Conservation (phyloP, 2,113 vertebrate genomes). For the Hyperopisus bebe region DNA sequence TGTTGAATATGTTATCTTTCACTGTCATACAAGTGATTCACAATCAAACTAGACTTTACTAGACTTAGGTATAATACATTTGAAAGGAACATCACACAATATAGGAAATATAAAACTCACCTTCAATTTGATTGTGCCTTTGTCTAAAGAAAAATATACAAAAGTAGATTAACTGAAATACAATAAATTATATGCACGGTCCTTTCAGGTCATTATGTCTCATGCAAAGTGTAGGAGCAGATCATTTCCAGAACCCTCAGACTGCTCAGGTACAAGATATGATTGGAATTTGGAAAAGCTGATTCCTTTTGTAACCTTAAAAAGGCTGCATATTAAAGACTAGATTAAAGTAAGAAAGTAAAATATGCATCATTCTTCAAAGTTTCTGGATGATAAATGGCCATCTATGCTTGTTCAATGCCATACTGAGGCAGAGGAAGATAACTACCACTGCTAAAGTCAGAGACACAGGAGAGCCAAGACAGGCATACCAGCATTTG, state of each 20-base stretch:
- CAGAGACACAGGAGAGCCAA: conserved; percentile 20
- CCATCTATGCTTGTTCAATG: conserved; percentile 33
- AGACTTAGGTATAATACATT: neutral
- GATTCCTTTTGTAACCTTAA: neutral
- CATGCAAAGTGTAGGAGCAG: neutral
- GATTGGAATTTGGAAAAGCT: neutral
- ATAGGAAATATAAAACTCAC: conserved; percentile 54
- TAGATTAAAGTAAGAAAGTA: neutral
- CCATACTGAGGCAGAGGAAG: conserved; percentile 27
- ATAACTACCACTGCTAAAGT: conserved; percentile 34
- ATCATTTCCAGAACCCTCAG: neutral
- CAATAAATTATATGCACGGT: neutral
- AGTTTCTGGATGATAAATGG: neutral
- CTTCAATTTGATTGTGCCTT: conserved; percentile 83
- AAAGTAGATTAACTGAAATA: neutral
- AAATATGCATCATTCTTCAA: neutral
- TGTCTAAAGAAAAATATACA: conserved; percentile 57
- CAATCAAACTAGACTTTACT: neutral
- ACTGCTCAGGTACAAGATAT: conserved; percentile 1
- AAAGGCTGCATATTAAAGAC: neutral
- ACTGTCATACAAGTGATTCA: neutral
- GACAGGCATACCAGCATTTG: conserved; percentile 17
- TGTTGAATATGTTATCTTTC: neutral
- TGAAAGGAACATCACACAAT: neutral
- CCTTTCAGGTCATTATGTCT: neutral